A percentile compares a stretch with the other conserved stretches of the same genome.
phyloP scores from a whole-genome alignment of 2,888 invertebrate genomes.

The Isoperla grammatica region DNA sequence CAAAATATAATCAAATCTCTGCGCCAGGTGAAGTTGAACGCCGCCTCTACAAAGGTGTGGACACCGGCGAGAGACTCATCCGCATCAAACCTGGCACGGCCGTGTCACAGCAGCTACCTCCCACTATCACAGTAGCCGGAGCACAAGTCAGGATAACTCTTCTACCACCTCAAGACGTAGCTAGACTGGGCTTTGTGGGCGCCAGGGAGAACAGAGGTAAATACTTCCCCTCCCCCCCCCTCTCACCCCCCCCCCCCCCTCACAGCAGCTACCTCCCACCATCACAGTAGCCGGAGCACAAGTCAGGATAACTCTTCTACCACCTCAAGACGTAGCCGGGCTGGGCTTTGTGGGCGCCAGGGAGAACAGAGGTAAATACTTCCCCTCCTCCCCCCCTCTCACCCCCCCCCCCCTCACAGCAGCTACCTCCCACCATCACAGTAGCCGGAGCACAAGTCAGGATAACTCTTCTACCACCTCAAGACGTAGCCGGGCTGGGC shows the following conservation, averaged over 20 bases:
- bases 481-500: slow-evolving; percentile 31
- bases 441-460: slow-evolving; percentile 38
- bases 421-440: slow-evolving; percentile 33
- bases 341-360: slow-evolving; percentile 35
- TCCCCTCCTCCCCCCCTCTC: no score
- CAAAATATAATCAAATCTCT: no score
- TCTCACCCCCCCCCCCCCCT: no score
- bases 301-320: slow-evolving; percentile 37
- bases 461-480: slow-evolving; percentile 36
- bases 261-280: slow-evolving; percentile 24
- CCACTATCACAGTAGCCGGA: slow-evolving; percentile 38
- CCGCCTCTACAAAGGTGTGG: slow-evolving; percentile 42
- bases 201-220: slow-evolving; percentile 36
- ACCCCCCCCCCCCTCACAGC: no score
- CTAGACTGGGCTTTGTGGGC: slow-evolving; percentile 34
- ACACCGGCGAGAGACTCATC: slow-evolving; percentile 42
- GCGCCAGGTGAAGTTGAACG: slow-evolving; percentile 39
- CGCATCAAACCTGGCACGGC: slow-evolving; percentile 36
- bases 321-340: slow-evolving; percentile 32
- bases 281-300: slow-evolving; percentile 39
- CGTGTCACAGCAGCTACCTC: slow-evolving; percentile 12
- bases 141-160: slow-evolving; percentile 38
- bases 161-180: slow-evolving; percentile 34
- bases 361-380: slow-evolving; percentile 36
- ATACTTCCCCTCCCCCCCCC: no score